These are phyloP conservation scores for Sycophila texana DNA, from an alignment of 2,888 invertebrate genomes.

Conservation along the genomic window DNA sequence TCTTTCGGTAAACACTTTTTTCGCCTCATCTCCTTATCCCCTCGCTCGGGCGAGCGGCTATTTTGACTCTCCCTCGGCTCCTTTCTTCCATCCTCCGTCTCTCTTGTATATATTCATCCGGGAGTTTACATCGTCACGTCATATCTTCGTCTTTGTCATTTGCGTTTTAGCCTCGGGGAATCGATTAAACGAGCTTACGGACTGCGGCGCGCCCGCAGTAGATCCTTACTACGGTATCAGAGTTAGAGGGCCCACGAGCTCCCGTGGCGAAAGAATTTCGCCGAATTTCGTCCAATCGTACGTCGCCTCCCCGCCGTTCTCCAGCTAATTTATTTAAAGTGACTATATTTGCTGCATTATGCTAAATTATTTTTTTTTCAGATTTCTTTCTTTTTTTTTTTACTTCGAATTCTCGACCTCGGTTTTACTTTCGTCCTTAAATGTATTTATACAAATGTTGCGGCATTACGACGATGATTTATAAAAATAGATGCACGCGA, in stretches of 20 bases:
- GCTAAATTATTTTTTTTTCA: background rate
- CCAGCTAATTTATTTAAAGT: slow-evolving; percentile 17
- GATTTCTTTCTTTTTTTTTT: background rate
- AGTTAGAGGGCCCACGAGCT: background rate
- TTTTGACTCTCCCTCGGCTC: too few relatives aligned
- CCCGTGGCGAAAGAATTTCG: slow-evolving; percentile 33
- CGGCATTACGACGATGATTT: background rate
- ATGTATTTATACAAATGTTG: background rate
- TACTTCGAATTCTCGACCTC: background rate
- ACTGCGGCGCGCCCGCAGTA: background rate
- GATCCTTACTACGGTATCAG: background rate
- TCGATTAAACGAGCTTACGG: background rate
- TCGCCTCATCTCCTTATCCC: too few relatives aligned
- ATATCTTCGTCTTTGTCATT: background rate
- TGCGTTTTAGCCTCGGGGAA: background rate
- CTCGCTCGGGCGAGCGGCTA: too few relatives aligned
- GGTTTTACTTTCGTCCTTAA: background rate
- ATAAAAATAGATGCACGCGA: too few relatives aligned
- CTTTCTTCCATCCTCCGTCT: too few relatives aligned
- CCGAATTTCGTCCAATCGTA: slow-evolving; percentile 12
- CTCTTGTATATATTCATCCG: too few relatives aligned
- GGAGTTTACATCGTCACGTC: too few relatives aligned
- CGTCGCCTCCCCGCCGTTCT: background rate
- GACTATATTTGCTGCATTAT: background rate
- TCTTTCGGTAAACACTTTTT: too few relatives aligned